Evolutionary conservation across 1,140 invertebrate species (phyloP), one percentile per base, ranked within the genome.

Genomic region (Palaemon carinicauda): DNA sequence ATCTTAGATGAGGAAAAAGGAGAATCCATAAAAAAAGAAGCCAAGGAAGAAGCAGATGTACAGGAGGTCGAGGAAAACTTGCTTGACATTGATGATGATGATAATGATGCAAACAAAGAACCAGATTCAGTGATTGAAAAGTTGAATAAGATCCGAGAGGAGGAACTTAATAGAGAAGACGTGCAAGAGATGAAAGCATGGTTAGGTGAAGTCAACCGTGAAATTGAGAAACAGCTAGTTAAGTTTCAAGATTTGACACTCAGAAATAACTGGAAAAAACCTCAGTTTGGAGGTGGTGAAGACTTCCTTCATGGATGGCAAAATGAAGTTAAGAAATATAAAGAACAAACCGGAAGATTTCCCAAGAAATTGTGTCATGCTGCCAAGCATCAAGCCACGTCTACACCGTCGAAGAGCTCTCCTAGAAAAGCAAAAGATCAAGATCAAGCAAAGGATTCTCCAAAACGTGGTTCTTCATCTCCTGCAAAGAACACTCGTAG

Each of bases 231-330:
- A 53, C 79, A 83, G 50, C 82, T 89, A 9, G 85, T 78, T 21
- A 81, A 75, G 17, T 74, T 89, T 75, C 86, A 82, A 50, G 88
- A 89, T 65, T 65, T 82, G 5, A 79, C 78, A 7, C 77, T 82
- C 19, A 87, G 88, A 65, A 60, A 89, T 54, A 82, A 51, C 31
- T 89, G 88, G 88, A 87, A 80, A 29, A 89, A 85, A 41, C 85
- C 88, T 33, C 69, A 87, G 54, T 89, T 89, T 82, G 88, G 88
- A 29, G 83, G 71, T n/a, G 85, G 88, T 9, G 88, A 89, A 54
- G 85, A 87, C 60, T 89, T 89, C 54, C 74, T 87, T 14, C 77
- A 87, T 33, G 88, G 88, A 52, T 89, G 88, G 88, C 85, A 89
- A 50, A 83, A 78, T 65, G 88, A 87, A 17, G 81, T 89, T 21